Base-by-base conservation (phyloP, 1,140 invertebrate genomes). In the Atta colombica region DNA sequence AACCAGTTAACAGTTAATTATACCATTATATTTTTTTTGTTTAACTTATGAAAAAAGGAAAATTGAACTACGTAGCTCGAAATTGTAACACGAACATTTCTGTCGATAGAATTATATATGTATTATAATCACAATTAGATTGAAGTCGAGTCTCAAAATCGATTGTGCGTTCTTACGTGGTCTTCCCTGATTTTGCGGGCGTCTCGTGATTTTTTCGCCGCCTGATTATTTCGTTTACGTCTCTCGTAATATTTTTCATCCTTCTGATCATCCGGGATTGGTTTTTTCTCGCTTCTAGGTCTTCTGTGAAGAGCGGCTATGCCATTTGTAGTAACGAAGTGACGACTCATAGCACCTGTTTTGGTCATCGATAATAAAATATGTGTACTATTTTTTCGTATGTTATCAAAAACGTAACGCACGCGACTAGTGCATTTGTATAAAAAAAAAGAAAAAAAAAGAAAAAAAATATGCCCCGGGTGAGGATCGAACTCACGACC, bases 401-500 rank as follows among this genome's bases (percentile, higher is more conserved):
- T 31, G 1, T 51, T 21, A 31, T n/a, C 5, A 21, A 5, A 28
- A 5, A 28, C 21, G 21, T 21, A 31, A 16, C 0, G 25, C 4
- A 16, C 2, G 25, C 4, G 25, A 25, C 5, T 12, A 6, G 8
- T 5, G 31, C 0, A 31, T 72, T 69, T 45, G 0, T 60, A 21
- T 39, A 1, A 0, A 21, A 35, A 1, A 0, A 21, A 35, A 0
- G 0, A 16, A 16, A 14, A 35, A 16, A 14, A 35, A 93, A 94
- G 28, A 89, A 78, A 93, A 94, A 45, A 45, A 45, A 45, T 45
- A 93, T 98, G 98, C 98, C 97, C 97, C 97, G 97, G 96, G 97
- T 98, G 98, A 98, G 98, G 98, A 97, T 98, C 98, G 98, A 98
- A 98, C 98, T 98, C 98, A 98, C 98, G 98, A 98, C 98, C 98